Evolutionary conservation across 2,888 invertebrate genomes (phyloP).

Genomic region (Podotricha telesiphe): DNA sequence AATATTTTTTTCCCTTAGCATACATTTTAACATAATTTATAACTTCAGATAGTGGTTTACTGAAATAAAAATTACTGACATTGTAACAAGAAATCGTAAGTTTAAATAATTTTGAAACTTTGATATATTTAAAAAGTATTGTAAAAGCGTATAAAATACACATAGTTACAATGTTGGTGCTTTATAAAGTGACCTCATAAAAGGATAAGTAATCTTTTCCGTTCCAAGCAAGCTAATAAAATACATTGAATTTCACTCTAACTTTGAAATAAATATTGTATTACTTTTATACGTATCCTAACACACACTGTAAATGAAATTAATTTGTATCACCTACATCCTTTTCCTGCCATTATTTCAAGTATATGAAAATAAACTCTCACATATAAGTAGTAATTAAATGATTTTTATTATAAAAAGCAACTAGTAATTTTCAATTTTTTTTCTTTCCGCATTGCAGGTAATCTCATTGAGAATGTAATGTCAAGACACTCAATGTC

Average conservation of each 20-base stretch:
- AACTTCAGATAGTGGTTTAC: too few relatives aligned
- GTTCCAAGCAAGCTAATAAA: constrained; percentile 15
- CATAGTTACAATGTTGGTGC: constrained; percentile 13
- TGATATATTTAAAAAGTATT: not conserved
- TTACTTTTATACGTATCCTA: constrained; percentile 1
- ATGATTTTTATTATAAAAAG: too few relatives aligned
- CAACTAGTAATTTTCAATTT: too few relatives aligned
- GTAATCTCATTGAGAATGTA: too few relatives aligned
- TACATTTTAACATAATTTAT: too few relatives aligned
- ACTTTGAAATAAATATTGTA: constrained; percentile 15
- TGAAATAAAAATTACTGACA: too few relatives aligned
- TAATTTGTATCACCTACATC: not conserved
- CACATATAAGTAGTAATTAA: too few relatives aligned
- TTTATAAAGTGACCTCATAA: constrained; percentile 11
- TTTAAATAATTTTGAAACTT: not conserved
- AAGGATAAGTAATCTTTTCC: constrained; percentile 25
- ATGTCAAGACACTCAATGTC: too few relatives aligned
- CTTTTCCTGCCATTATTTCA: not conserved
- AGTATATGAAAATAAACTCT: too few relatives aligned
- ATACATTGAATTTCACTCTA: constrained; percentile 18
- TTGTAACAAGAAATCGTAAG: not conserved
- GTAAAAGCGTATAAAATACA: not conserved
- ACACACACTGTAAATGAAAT: not conserved
- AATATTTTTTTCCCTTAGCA: too few relatives aligned
- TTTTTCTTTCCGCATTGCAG: too few relatives aligned